Evolutionary conservation across 2,888 invertebrate species (phyloP).

Genomic region (Epiblema foenella): DNA sequence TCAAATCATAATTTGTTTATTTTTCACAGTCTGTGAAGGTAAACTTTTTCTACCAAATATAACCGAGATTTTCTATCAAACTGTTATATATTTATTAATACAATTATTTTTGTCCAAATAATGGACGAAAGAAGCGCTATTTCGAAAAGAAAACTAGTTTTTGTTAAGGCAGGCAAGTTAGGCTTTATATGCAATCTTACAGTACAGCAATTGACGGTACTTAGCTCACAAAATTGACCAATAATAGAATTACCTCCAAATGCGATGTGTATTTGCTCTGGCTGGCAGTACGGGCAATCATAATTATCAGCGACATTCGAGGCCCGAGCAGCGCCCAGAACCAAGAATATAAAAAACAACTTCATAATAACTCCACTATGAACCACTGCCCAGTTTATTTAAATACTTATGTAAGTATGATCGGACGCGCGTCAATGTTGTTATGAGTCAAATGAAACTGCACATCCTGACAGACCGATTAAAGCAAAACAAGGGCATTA

Average conservation of each 20-base stretch:
- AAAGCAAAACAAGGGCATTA: constrained; percentile 26
- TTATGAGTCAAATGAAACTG: constrained; percentile 30
- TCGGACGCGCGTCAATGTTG: constrained; percentile 8
- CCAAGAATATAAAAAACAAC: constrained; percentile 19
- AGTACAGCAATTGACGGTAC: too few species aligned
- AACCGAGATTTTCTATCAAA: too few species aligned
- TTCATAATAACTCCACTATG: constrained; percentile 17
- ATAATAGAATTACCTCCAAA: constrained; percentile 81
- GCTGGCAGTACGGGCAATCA: constrained; percentile 78
- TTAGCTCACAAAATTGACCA: neutral
- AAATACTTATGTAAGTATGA: neutral
- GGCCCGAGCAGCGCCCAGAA: constrained; percentile 23
- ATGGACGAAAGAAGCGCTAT: too few species aligned
- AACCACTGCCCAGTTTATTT: neutral
- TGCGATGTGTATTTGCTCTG: constrained; percentile 88
- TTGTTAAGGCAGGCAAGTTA: too few species aligned
- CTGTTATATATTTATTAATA: too few species aligned
- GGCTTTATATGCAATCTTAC: too few species aligned
- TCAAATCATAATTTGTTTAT: too few species aligned
- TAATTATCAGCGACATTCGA: constrained; percentile 11
- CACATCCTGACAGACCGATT: constrained; percentile 16
- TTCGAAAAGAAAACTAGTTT: too few species aligned
- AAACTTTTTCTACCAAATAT: too few species aligned
- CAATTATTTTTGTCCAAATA: too few species aligned
- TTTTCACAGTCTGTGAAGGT: too few species aligned